These are phyloP conservation scores for Himalopsyche phryganea DNA, from an alignment of 1,140 invertebrate genomes.

Conservation along the genomic window DNA sequence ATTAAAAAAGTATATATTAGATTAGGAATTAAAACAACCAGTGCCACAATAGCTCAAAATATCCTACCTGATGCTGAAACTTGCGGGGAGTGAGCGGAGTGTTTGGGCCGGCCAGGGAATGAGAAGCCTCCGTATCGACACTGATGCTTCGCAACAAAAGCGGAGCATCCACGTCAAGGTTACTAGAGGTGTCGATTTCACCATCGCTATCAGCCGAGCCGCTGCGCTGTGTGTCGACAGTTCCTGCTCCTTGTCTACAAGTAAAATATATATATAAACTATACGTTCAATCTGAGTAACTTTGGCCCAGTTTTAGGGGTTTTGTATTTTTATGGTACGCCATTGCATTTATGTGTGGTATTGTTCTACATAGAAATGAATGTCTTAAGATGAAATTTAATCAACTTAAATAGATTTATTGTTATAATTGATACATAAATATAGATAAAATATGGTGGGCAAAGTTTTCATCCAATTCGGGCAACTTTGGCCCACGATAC, in stretches of 20 bases:
- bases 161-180: conserved; percentile 26
- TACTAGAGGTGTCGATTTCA: conserved; percentile 41
- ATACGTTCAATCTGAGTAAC: neutral
- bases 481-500: too few species aligned
- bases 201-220: conserved; percentile 49
- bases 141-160: conserved; percentile 46
- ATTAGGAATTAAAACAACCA: too few species aligned
- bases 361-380: too few species aligned
- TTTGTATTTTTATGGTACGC: too few species aligned
- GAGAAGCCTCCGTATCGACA: conserved; percentile 42
- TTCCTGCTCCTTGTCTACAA: conserved; percentile 43
- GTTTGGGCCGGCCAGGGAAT: conserved; percentile 34
- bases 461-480: too few species aligned
- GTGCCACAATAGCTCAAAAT: neutral
- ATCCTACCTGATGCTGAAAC: conserved; percentile 44
- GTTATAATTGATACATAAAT: too few species aligned
- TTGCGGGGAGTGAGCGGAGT: conserved; percentile 46
- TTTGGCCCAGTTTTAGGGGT: too few species aligned
- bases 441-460: too few species aligned
- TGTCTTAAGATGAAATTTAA: too few species aligned
- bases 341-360: too few species aligned
- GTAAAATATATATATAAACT: neutral
- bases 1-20: too few species aligned
- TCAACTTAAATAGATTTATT: too few species aligned
- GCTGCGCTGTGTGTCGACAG: conserved; percentile 37